These are phyloP conservation scores for Temnopleurus reevesii DNA, from an alignment of 53 echinoderm and acorn worm genomes.

Conservation along the genomic window DNA sequence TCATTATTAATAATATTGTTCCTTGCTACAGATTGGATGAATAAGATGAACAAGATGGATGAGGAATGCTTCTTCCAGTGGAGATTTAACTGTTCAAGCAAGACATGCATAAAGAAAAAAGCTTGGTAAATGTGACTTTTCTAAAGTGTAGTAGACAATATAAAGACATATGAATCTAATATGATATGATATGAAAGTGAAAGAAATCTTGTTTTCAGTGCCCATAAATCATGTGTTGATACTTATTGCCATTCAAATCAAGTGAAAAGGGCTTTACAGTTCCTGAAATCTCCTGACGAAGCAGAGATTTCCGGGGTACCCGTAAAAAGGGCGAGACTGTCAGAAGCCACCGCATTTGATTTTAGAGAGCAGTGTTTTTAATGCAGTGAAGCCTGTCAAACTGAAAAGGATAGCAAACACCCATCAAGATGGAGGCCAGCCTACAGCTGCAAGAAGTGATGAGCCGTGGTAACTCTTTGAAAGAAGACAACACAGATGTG, in stretches of 20 bases:
- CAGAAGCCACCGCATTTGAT: constrained; percentile 23
- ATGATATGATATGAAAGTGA: not conserved
- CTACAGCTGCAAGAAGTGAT: constrained; percentile 27
- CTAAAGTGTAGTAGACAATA: not conserved
- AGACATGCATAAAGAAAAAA: not conserved
- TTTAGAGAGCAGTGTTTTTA: constrained; percentile 56
- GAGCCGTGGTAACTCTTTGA: constrained; percentile 10
- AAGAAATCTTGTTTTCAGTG: not conserved
- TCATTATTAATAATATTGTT: too few species aligned
- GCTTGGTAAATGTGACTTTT: not conserved
- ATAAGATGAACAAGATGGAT: not conserved
- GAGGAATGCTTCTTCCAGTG: not conserved
- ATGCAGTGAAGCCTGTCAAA: constrained; percentile 59
- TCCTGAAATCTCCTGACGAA: not conserved
- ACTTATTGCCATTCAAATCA: not conserved
- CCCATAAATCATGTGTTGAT: not conserved
- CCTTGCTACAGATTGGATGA: not conserved
- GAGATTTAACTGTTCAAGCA: not conserved
- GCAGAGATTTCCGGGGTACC: not conserved
- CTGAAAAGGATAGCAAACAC: constrained; percentile 53
- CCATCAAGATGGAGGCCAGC: constrained; percentile 63
- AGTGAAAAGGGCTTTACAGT: not conserved
- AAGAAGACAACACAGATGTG: constrained; percentile 57
- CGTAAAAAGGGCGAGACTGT: not conserved
- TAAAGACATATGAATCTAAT: not conserved